Evolutionary conservation across 2,113 vertebrate genomes (phyloP).

Genomic region (Ondatra zibethicus): DNA sequence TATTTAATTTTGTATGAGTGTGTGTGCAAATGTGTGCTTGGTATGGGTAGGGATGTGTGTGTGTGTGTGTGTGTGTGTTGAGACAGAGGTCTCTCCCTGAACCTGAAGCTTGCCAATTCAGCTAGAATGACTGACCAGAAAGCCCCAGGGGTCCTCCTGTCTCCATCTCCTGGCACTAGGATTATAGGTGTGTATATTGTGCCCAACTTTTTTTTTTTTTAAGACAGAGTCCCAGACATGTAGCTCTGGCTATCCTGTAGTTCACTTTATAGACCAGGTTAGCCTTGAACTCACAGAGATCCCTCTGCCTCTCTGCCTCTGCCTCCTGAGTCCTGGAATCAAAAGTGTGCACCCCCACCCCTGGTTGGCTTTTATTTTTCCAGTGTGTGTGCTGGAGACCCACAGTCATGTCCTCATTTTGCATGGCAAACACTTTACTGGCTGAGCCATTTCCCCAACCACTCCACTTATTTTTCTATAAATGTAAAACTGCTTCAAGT

Average conservation of each 20-base stretch:
- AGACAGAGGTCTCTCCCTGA: background rate
- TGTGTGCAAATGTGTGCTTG: background rate
- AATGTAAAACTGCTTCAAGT: background rate
- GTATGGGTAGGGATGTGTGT: background rate
- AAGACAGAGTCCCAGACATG: background rate
- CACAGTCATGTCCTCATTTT: background rate
- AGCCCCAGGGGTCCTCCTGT: background rate
- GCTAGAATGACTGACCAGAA: background rate
- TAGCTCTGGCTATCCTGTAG: background rate
- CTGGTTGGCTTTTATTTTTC: background rate
- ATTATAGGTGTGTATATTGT: background rate
- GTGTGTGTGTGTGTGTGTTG: background rate
- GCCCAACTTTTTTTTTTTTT: background rate
- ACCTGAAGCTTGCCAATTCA: background rate
- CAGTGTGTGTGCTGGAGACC: background rate
- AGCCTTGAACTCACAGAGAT: background rate
- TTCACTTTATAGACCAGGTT: background rate
- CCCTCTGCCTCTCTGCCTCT: background rate
- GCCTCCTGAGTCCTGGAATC: background rate
- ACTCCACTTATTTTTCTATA: background rate
- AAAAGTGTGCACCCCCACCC: background rate
- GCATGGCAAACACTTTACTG: background rate
- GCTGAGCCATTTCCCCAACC: background rate
- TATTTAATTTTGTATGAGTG: background rate
- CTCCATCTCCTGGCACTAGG: background rate